Evolutionary conservation across 2,797 vertebrate genomes (phyloP).

Genomic region (Myotis myotis): DNA sequence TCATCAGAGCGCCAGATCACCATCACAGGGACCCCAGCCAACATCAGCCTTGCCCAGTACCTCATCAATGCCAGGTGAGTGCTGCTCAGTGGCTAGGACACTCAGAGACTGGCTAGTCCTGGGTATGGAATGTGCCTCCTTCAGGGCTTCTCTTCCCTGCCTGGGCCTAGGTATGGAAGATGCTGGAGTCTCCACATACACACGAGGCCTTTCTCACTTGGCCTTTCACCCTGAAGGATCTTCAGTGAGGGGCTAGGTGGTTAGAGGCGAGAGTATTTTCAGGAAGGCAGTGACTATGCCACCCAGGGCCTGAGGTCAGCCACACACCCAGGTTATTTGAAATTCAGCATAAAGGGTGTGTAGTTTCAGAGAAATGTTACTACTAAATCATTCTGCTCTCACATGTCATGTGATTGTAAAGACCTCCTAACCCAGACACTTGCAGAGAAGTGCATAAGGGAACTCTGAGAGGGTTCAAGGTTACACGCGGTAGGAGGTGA

Average conservation of each 20-base stretch:
- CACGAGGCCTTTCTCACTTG: neutral
- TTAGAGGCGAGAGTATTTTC: neutral
- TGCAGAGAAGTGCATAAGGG: neutral
- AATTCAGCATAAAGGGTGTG: too few relatives aligned
- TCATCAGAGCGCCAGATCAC: slow-evolving; percentile 97
- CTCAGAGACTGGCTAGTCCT: neutral
- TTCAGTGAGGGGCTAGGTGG: neutral
- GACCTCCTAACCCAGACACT: neutral
- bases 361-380: neutral
- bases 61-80: slow-evolving; percentile 98
- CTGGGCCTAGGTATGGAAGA: neutral
- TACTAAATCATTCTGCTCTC: neutral
- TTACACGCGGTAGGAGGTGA: fast-evolving
- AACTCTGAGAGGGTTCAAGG: neutral
- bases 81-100: neutral
- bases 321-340: neutral
- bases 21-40: slow-evolving; percentile 97
- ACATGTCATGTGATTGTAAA: neutral
- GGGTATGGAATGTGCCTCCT: too few relatives aligned
- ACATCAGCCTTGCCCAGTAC: slow-evolving; percentile 99
- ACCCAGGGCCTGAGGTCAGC: neutral
- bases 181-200: neutral
- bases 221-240: neutral
- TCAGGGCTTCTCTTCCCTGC: neutral
- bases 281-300: neutral